phyloP scores from a whole-genome alignment of 1,140 invertebrate species.

The Brachionus rotundiformis region DNA sequence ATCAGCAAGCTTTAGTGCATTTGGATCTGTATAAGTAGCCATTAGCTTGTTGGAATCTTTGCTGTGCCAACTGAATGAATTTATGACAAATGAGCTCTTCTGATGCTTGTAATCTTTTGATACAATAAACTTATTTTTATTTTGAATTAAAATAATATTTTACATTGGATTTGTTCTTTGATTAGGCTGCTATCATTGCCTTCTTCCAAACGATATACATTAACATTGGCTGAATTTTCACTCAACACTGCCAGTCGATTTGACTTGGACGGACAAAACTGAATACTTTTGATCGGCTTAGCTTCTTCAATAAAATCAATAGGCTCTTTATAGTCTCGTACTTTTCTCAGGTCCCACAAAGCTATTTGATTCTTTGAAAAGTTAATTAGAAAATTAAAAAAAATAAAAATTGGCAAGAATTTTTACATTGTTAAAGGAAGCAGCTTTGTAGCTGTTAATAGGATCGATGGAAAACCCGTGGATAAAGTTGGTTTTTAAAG shows the following conservation, averaged over 20 bases:
- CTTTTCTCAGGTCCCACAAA: conserved; percentile 38
- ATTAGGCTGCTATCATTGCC: neutral
- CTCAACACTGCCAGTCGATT: conserved; percentile 29
- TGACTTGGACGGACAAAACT: conserved; percentile 38
- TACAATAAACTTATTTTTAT: neutral
- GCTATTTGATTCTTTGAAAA: conserved; percentile 40
- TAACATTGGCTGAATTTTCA: conserved; percentile 14
- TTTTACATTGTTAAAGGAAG: conserved; percentile 5
- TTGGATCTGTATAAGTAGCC: neutral
- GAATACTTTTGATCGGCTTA: conserved; percentile 41
- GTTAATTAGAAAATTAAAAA: neutral
- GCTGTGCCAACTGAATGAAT: conserved; percentile 43
- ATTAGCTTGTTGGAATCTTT: conserved; percentile 43
- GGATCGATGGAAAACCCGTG: conserved; percentile 27
- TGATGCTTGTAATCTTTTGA: neutral
- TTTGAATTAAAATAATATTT: neutral
- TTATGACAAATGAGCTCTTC: neutral
- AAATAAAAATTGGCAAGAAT: neutral
- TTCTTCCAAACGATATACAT: conserved; percentile 22
- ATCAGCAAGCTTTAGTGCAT: conserved; percentile 7
- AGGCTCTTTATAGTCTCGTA: conserved; percentile 9
- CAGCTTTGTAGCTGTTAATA: conserved; percentile 6
- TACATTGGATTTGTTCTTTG: conserved; percentile 45
- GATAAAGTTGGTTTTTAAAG: neutral
- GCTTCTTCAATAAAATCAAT: conserved; percentile 39